Percentiles rank a stretch among this genome's conserved stretches.
Conservation (phyloP, 2,888 invertebrate genomes). For the Caenorhabditis sulstoni region DNA sequence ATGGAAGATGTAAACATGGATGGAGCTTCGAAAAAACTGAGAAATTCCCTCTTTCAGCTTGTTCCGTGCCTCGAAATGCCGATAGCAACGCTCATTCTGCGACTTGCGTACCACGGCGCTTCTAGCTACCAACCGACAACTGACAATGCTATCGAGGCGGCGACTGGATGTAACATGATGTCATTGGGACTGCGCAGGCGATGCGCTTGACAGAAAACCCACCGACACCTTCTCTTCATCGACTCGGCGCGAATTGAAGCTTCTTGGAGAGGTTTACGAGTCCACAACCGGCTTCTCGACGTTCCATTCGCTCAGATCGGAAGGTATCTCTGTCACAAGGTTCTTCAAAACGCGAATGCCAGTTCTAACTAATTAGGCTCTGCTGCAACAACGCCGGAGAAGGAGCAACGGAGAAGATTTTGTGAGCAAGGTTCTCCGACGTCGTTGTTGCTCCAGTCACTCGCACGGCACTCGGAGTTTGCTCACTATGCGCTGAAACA, state of each 20-base stretch:
- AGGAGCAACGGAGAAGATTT: too few species aligned
- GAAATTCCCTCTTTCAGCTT: slow-evolving; percentile 29
- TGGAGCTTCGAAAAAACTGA: too few species aligned
- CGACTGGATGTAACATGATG: slow-evolving; percentile 56
- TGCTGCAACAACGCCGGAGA: slow-evolving; percentile 63
- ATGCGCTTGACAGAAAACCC: slow-evolving; percentile 10
- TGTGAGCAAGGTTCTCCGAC: too few species aligned
- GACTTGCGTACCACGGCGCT: slow-evolving; percentile 44
- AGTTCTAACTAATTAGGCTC: slow-evolving; percentile 60
- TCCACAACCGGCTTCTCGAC: slow-evolving; percentile 52
- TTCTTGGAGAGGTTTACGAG: slow-evolving; percentile 56
- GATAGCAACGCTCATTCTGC: slow-evolving; percentile 21
- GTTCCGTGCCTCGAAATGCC: slow-evolving; percentile 43
- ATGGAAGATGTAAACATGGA: slow-evolving; percentile 20
- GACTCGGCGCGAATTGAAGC: slow-evolving; percentile 53
- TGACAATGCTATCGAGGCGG: slow-evolving; percentile 60
- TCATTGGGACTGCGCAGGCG: slow-evolving; percentile 33
- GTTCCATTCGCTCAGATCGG: slow-evolving; percentile 50
- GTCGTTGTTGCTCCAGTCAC: too few species aligned
- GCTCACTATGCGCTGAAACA: too few species aligned
- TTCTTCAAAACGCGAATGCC: slow-evolving; percentile 59
- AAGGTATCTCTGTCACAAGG: slow-evolving; percentile 65
- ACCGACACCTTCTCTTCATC: slow-evolving; percentile 22
- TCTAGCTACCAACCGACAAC: slow-evolving; percentile 64
- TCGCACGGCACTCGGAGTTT: too few species aligned